These are phyloP conservation scores for Oophaga sylvatica DNA, from an alignment of 2,797 vertebrate genomes.

Conservation along the genomic window DNA sequence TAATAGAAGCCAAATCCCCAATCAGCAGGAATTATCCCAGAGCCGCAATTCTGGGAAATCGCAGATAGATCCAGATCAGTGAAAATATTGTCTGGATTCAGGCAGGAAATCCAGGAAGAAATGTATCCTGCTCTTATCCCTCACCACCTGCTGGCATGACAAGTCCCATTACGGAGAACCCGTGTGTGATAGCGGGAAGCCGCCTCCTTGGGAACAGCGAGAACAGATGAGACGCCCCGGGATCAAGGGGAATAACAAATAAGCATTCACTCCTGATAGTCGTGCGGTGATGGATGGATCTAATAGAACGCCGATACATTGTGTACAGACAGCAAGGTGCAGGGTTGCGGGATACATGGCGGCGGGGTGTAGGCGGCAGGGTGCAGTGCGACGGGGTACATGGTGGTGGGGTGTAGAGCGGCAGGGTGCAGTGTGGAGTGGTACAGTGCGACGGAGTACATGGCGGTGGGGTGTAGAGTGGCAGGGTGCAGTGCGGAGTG, in stretches of 20 bases:
- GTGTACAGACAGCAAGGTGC: not conserved
- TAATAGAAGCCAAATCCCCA: not conserved
- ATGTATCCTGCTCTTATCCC: not conserved
- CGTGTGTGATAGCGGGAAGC: not conserved
- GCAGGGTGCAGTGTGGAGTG: too few species aligned
- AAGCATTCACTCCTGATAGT: not conserved
- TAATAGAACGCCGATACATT: not conserved
- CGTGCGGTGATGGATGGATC: not conserved
- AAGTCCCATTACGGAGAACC: constrained; percentile 43
- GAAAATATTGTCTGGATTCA: not conserved
- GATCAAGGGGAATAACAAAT: not conserved
- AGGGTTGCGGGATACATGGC: too few species aligned
- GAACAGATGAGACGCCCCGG: not conserved
- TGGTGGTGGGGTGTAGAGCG: too few species aligned
- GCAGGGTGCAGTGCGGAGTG: too few species aligned
- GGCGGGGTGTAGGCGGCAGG: too few species aligned
- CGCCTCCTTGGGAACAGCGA: not conserved
- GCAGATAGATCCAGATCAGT: not conserved
- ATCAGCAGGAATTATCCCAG: not conserved
- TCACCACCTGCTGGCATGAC: constrained; percentile 38
- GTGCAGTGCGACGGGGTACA: too few species aligned
- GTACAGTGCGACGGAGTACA: too few species aligned
- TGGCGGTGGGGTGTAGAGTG: too few species aligned
- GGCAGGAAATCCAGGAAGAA: not conserved
- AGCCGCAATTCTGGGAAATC: not conserved